Percentiles rank a stretch among this genome's conserved stretches.
Evolutionary conservation across 2,888 invertebrate species (phyloP).

Genomic region (Morpho helenor): DNA sequence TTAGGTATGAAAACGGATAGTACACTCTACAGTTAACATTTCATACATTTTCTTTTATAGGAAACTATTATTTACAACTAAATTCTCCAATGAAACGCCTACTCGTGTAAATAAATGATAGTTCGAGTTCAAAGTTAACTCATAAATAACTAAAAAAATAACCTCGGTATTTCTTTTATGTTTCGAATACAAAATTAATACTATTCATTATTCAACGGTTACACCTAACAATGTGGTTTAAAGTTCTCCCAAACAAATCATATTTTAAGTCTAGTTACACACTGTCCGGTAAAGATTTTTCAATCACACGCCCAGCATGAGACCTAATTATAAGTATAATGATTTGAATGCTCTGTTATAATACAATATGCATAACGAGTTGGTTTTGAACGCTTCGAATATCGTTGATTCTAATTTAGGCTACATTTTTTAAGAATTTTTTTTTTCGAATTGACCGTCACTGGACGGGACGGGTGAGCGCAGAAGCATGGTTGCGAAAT

Average conservation of each 20-base stretch:
- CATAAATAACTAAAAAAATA: neutral
- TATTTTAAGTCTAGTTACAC: conserved; percentile 18
- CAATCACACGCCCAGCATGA: conserved; percentile 63
- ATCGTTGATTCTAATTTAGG: conserved; percentile 1
- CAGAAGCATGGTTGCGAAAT: too few species aligned
- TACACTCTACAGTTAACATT: too few species aligned
- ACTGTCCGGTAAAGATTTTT: conserved; percentile 40
- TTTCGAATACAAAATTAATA: conserved; percentile 26
- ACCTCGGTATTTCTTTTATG: conserved; percentile 10
- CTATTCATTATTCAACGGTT: conserved; percentile 28
- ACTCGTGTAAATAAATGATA: too few species aligned
- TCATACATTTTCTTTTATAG: too few species aligned
- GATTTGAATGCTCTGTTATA: conserved; percentile 40
- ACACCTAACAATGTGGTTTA: conserved; percentile 23
- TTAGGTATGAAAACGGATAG: too few species aligned
- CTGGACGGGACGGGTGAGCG: too few species aligned
- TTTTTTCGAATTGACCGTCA: too few species aligned
- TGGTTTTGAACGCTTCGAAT: conserved; percentile 15
- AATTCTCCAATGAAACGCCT: too few species aligned
- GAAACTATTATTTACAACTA: too few species aligned
- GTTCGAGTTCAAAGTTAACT: neutral
- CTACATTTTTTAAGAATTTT: neutral
- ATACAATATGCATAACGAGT: conserved; percentile 29
- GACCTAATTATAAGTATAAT: conserved; percentile 62
- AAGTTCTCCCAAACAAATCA: conserved; percentile 21